phyloP scores from a whole-genome alignment of 2,797 vertebrate species.

The Sebastes wilsoni region DNA sequence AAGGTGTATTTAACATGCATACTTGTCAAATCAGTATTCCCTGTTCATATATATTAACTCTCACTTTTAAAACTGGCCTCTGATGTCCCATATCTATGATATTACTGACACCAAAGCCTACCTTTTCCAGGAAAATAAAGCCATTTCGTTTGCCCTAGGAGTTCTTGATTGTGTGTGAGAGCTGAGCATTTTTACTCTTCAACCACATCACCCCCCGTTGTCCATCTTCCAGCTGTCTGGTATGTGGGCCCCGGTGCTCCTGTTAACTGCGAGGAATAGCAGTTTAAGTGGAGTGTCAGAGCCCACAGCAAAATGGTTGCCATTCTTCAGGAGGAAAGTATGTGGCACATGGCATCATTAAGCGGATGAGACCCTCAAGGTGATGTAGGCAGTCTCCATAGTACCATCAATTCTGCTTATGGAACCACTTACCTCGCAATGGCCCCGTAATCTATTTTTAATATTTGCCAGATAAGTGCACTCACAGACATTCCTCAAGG shows the following conservation, averaged over 20 bases:
- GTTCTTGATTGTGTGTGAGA: constrained; percentile 40
- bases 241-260: constrained; percentile 35
- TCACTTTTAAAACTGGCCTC: neutral
- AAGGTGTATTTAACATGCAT: neutral
- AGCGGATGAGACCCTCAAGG: constrained; percentile 77
- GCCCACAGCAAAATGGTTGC: constrained; percentile 69
- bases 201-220: constrained; percentile 27
- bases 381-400: constrained; percentile 71
- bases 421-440: constrained; percentile 78
- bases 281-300: constrained; percentile 76
- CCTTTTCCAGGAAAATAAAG: constrained; percentile 34
- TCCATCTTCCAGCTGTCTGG: constrained; percentile 64
- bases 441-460: constrained; percentile 81
- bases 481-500: constrained; percentile 64
- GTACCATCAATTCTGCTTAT: constrained; percentile 79
- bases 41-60: neutral
- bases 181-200: constrained; percentile 34
- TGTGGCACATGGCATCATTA: constrained; percentile 75
- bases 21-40: neutral
- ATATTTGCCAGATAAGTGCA: constrained; percentile 81
- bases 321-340: constrained; percentile 73
- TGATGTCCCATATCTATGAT: neutral
- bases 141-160: constrained; percentile 36
- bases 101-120: constrained; percentile 3
- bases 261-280: constrained; percentile 74